phyloP scores from a whole-genome alignment of 2,113 vertebrate genomes.

The Puma concolor region DNA sequence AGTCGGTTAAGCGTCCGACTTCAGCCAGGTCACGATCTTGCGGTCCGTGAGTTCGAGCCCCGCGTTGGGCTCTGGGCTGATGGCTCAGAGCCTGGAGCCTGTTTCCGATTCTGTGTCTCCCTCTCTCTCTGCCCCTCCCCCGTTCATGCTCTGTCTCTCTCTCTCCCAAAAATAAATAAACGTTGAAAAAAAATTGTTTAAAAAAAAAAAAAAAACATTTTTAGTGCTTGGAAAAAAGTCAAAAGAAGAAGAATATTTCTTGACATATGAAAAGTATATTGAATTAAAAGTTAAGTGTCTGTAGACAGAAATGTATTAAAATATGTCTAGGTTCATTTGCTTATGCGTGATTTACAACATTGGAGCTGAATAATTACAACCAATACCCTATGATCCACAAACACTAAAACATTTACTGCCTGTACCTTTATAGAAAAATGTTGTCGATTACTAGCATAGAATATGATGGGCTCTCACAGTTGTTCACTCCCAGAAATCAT shows the following conservation, averaged over 20 bases:
- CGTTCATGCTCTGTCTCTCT: no score
- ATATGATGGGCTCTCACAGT: neutral
- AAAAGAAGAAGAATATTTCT: neutral
- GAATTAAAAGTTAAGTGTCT: neutral
- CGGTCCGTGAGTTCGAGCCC: no score
- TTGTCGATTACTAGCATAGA: neutral
- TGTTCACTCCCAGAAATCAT: neutral
- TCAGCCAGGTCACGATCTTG: no score
- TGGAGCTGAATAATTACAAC: neutral
- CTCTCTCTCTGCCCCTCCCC: no score
- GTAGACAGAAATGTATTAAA: neutral
- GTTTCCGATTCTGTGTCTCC: no score
- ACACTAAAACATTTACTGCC: neutral
- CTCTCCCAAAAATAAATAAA: no score
- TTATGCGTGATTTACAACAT: neutral
- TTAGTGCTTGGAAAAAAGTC: neutral
- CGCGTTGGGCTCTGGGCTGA: no score
- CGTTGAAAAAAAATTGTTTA: no score
- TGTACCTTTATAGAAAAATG: neutral
- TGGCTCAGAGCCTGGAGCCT: no score
- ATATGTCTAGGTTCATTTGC: neutral
- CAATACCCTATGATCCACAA: neutral
- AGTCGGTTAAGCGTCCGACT: no score
- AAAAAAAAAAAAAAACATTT: no score
- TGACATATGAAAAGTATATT: neutral